These are phyloP conservation scores for Biston betularia DNA, from an alignment of 2,888 invertebrate species.

Conservation along the genomic window DNA sequence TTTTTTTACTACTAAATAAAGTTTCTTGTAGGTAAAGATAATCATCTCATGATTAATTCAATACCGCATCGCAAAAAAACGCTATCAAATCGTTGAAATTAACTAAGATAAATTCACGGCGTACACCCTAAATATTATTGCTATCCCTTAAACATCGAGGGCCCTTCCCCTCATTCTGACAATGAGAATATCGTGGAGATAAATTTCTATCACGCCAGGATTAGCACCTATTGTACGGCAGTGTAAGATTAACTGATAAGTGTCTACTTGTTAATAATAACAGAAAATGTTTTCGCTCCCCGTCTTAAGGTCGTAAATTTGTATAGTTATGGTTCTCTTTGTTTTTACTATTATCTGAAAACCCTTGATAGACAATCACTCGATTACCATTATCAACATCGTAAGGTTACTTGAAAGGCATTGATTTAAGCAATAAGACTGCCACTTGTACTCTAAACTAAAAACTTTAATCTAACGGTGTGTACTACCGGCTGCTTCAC, in stretches of 20 bases:
- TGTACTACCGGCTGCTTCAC: too few species aligned
- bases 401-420: too few species aligned
- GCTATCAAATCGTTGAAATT: constrained; percentile 46
- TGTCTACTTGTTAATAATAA: constrained; percentile 83
- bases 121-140: constrained; percentile 59
- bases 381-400: too few species aligned
- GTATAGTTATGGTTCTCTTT: background rate
- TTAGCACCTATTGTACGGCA: constrained; percentile 78
- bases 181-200: constrained; percentile 76
- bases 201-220: constrained; percentile 83
- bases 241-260: constrained; percentile 86
- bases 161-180: constrained; percentile 51
- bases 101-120: constrained; percentile 48
- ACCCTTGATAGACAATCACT: too few species aligned
- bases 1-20: too few species aligned
- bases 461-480: too few species aligned
- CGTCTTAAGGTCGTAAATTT: constrained; percentile 45
- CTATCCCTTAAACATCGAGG: constrained; percentile 58
- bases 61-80: constrained; percentile 19
- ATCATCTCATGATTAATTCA: constrained; percentile 16
- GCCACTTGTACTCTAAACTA: too few species aligned
- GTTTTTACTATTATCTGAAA: background rate
- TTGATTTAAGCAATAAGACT: too few species aligned
- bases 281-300: constrained; percentile 70
- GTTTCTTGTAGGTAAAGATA: background rate